phyloP scores from a whole-genome alignment of 1,140 invertebrate species.

The Ips nitidus region DNA sequence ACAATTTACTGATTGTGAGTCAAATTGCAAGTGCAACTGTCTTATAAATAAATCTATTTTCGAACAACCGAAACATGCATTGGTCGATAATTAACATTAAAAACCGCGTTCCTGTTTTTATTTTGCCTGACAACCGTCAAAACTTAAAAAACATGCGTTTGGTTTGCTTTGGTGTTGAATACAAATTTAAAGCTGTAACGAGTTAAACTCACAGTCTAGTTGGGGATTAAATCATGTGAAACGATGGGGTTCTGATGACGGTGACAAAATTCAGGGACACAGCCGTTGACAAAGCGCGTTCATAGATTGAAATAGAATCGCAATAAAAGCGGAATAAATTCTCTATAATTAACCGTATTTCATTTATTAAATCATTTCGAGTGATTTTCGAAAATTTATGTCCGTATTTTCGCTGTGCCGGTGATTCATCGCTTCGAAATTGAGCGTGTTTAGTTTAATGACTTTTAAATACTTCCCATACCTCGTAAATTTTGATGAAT shows the following conservation, averaged over 20 bases:
- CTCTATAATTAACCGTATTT: conserved; percentile 37
- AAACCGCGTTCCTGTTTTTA: conserved; percentile 9
- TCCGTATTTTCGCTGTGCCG: conserved; percentile 30
- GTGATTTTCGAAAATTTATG: conserved; percentile 38
- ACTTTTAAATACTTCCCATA: conserved; percentile 34
- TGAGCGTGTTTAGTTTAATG: conserved; percentile 36
- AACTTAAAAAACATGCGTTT: background rate
- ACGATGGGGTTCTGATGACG: background rate
- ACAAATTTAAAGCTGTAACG: background rate
- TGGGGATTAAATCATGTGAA: background rate
- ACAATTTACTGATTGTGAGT: conserved; percentile 33
- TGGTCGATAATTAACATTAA: conserved; percentile 16
- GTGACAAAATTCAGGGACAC: background rate
- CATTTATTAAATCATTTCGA: conserved; percentile 37
- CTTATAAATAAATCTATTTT: conserved; percentile 34
- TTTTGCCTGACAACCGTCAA: background rate
- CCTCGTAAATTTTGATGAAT: conserved; percentile 32
- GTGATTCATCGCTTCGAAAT: conserved; percentile 35
- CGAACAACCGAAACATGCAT: conserved; percentile 17
- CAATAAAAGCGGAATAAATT: conserved; percentile 37
- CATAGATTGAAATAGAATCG: conserved; percentile 34
- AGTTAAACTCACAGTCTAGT: background rate
- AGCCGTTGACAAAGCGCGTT: background rate
- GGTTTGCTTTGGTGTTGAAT: background rate
- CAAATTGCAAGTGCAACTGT: conserved; percentile 23